A percentile compares a stretch with the other conserved stretches of the same genome.
Evolutionary conservation across 2,797 vertebrate species (phyloP).

Genomic region (Scolopax bukidnonensis): DNA sequence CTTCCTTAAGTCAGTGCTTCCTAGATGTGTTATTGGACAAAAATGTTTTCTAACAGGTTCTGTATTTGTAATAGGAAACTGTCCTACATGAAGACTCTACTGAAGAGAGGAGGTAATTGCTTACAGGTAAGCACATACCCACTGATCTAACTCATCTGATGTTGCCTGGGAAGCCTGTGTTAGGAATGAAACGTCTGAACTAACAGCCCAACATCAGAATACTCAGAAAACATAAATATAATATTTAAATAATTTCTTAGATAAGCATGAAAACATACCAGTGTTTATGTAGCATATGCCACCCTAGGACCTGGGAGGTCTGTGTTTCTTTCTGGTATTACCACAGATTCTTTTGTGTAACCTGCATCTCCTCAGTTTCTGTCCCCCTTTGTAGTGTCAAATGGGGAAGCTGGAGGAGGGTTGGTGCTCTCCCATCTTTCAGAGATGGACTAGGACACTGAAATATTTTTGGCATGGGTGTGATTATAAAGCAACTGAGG

Average conservation of each 20-base stretch:
- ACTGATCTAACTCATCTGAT: background rate
- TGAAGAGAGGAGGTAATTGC: background rate
- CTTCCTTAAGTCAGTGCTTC: background rate
- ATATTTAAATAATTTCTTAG: background rate
- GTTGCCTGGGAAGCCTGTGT: background rate
- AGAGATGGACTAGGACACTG: background rate
- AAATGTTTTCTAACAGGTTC: background rate
- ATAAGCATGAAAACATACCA: no score
- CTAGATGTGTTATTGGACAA: background rate
- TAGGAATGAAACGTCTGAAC: background rate
- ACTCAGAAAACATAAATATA: background rate
- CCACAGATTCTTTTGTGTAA: background rate
- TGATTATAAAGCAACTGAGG: background rate
- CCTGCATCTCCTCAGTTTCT: background rate
- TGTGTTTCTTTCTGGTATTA: background rate
- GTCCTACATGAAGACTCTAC: background rate
- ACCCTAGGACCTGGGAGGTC: background rate
- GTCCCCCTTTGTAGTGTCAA: background rate
- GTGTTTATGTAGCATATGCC: fast-evolving
- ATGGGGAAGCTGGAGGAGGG: no score
- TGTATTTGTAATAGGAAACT: background rate
- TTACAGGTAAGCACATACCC: background rate
- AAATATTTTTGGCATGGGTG: background rate
- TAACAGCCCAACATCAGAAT: background rate
- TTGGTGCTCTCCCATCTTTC: background rate